Evolutionary conservation across 2,113 vertebrate species (phyloP).

Genomic region (Nesogale talazaci): DNA sequence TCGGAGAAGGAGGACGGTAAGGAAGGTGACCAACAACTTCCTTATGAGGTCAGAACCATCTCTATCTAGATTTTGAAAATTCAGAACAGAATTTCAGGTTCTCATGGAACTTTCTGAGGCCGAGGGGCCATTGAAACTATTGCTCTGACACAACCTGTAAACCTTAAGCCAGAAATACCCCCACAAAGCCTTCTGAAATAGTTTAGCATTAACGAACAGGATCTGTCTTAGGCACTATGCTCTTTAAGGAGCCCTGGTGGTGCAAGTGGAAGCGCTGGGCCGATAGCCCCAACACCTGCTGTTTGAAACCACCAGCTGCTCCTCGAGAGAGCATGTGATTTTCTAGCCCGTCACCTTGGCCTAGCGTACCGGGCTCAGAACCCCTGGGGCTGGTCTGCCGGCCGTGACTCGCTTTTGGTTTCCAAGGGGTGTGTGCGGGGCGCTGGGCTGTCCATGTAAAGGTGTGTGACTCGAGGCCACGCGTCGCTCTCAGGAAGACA

Average conservation of each 20-base stretch:
- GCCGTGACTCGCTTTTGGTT: no score
- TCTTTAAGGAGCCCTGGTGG: neutral
- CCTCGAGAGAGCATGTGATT: no score
- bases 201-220: neutral
- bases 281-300: no score
- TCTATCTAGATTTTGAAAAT: neutral
- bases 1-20: neutral
- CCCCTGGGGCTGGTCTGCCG: no score
- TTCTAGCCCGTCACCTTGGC: no score
- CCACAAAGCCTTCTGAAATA: neutral
- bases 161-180: neutral
- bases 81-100: neutral
- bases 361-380: no score
- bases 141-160: neutral
- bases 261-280: no score
- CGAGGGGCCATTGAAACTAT: neutral
- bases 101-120: neutral
- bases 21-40: neutral
- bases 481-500: no score
- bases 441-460: no score
- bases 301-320: no score
- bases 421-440: no score
- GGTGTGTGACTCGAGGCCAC: no score
- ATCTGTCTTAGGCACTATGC: neutral
- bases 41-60: neutral